Base-by-base conservation (phyloP, 2,888 invertebrate genomes). In the Synergus gifuensis region DNA sequence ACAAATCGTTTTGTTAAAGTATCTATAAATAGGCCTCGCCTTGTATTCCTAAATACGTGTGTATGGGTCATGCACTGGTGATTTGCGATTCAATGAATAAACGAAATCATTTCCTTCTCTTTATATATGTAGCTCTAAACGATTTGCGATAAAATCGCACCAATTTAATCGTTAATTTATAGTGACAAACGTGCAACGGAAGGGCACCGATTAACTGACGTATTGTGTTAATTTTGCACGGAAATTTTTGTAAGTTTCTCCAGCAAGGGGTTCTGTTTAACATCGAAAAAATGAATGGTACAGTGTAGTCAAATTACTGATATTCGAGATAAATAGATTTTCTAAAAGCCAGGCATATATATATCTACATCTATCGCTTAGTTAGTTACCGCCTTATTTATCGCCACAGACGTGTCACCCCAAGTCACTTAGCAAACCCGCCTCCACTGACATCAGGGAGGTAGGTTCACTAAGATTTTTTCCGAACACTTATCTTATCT, bases 1-100 rank as follows among this genome's bases (percentile, higher is more conserved):
- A 88, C 86, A 87, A 87, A 89, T 88, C 86, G 87, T 84, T 85
- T 85, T 85, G 86, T 88, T 87, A 85, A 83, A 69, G 46, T 4
- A 46, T 69, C 67, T 69, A 49, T 46, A 69, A 22, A 63, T 63
- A 63, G 18, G 12, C 22, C 28, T 14, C 14, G 22, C 46, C 14
- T 28, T 28, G 28, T 28, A 54, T 54, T 54, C 54, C 67, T 84
- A 83, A 84, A 79, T 78, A 83, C 84, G 78, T 83, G 76, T 85
- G 83, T 85, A 86, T 86, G 82, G 81, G 83, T 79, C 81, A 77
- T 63, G 81, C 82, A 84, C 81, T 82, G 85, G 2, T 44, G 67
- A 85, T 83, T 83, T 83, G 77, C 78, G 76, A 76, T 79, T 66
- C 79, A 80, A 79, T 85, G 85, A 85, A 49, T 18, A 69, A 69